Base-by-base conservation (phyloP, 53 echinoderm and acorn worm species). In the Arbacia lixula region DNA sequence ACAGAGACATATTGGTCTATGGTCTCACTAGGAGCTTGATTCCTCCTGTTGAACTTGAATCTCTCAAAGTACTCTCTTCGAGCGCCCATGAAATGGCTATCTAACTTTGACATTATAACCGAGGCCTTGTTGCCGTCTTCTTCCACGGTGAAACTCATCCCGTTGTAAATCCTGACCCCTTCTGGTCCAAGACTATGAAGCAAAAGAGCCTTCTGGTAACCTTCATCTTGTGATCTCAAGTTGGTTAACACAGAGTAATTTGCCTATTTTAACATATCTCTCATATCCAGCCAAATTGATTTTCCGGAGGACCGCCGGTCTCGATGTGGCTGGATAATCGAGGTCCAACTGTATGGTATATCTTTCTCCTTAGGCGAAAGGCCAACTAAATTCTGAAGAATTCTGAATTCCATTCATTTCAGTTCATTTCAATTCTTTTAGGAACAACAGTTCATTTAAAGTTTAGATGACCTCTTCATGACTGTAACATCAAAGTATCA, bases 171-270 rank as follows among this genome's bases (percentile, higher is more conserved):
- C 17, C 51, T 82, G 6, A 85, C 41, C 14, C 78, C 85, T 11
- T 76, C 85, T 3, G 90, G 86, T 27, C 90, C 90, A 43, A 86
- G 26, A 34, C 67, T 20, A 55, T 89, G 89, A 26, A 89, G 68
- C 4, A 85, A 37, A 17, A 89, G 39, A 27, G 90, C 90, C 33
- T 41, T 71, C 69, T 90, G 76, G 33, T 86, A 86, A 21, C 20
- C 76, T 41, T 85, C 36, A 46, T 39, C 20, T 43, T 63, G 76
- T 32, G 58, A 72, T 17, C 28, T 40, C 6, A 85, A 33, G 73
- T 85, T 71, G 17, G 85, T 85, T 10, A 85, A 25, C 31, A 71
- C 40, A 19, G 71, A 57, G 42, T 85, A 85, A 36, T 85, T 85
- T 14, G 61, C 75, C 86, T 72, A 85, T n/a, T n/a, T n/a, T n/a